Conservation (phyloP, 2,797 vertebrate genomes). For the Aldrovandia affinis region DNA sequence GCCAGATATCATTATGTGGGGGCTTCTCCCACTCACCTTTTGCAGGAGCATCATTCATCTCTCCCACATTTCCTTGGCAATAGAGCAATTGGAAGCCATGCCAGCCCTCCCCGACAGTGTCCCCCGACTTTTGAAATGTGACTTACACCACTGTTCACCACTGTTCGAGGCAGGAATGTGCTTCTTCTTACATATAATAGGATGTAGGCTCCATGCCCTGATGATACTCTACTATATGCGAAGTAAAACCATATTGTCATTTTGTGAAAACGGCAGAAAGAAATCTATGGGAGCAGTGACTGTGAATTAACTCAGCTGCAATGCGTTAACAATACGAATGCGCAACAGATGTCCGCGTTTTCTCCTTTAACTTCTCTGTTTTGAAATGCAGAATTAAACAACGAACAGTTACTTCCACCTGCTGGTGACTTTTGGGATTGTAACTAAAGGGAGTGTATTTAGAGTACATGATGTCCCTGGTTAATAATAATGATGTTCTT, state of each 20-base stretch:
- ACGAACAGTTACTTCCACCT: conserved; percentile 28
- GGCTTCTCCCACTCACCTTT: background rate
- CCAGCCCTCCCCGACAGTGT: background rate
- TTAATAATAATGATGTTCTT: too few relatives aligned
- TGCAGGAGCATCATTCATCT: background rate
- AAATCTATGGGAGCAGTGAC: background rate
- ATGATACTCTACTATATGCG: background rate
- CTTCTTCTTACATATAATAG: background rate
- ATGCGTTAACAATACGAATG: conserved; percentile 24
- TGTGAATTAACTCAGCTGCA: conserved; percentile 10
- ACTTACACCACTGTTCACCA: background rate
- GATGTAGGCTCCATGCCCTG: background rate
- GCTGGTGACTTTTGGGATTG: conserved; percentile 2
- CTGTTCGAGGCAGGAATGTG: background rate
- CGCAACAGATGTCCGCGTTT: conserved; percentile 29
- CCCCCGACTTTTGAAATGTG: background rate
- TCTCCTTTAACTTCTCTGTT: background rate
- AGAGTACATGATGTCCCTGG: too few relatives aligned
- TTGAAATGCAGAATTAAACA: background rate
- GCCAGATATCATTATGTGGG: background rate
- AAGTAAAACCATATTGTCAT: background rate
- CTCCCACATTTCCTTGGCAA: background rate
- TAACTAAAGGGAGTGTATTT: background rate
- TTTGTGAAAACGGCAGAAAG: background rate
- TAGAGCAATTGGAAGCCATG: background rate